phyloP scores from a whole-genome alignment of 2,888 invertebrate species.

The Heliconius ethilla region DNA sequence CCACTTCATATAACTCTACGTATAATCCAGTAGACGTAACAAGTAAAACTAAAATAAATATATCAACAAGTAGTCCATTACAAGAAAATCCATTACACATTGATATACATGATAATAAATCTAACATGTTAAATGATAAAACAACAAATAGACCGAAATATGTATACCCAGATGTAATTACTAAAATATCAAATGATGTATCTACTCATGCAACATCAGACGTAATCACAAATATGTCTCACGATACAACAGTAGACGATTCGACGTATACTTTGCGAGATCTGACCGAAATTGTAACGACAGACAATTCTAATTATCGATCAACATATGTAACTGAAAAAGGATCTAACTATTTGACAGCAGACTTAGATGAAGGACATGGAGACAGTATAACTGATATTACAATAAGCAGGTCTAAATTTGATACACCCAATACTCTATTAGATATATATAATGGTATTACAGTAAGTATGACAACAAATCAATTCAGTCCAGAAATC shows the following conservation, averaged over 20 bases:
- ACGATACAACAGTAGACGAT: neutral
- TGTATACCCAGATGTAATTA: neutral
- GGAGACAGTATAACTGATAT: neutral
- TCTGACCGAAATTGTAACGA: neutral
- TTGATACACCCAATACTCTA: neutral
- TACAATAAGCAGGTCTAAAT: neutral
- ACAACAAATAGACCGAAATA: neutral
- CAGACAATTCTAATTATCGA: neutral
- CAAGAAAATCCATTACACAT: neutral
- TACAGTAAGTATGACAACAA: neutral
- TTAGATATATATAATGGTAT: conserved; percentile 6
- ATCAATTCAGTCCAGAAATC: neutral
- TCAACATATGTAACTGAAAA: neutral
- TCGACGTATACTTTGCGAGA: neutral
- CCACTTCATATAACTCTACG: neutral
- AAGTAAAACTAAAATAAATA: neutral
- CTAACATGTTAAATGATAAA: neutral
- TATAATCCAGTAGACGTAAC: neutral
- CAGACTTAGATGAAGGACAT: neutral
- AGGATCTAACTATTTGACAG: neutral
- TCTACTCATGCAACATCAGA: neutral
- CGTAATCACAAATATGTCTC: neutral
- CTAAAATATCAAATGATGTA: neutral
- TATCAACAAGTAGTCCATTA: neutral
- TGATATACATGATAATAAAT: neutral